These are phyloP conservation scores for Acanthococcus lagerstroemiae DNA, from an alignment of 2,888 invertebrate genomes.

Conservation along the genomic window DNA sequence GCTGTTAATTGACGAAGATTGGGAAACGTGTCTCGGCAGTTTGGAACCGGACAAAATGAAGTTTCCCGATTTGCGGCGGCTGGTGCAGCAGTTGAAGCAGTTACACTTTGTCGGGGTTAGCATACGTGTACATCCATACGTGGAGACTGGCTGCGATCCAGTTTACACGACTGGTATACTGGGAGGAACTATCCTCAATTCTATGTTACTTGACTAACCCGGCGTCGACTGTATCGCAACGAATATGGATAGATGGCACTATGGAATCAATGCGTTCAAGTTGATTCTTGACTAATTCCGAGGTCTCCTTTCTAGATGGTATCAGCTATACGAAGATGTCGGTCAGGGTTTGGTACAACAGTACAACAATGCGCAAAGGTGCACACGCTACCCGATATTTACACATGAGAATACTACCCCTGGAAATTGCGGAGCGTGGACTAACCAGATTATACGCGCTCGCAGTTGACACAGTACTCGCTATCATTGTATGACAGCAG, in stretches of 20 bases:
- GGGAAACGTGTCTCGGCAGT: conserved; percentile 80
- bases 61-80: conserved; percentile 55
- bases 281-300: conserved; percentile 75
- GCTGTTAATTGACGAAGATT: conserved; percentile 77
- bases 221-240: conserved; percentile 48
- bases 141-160: conserved; percentile 59
- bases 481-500: too few species aligned
- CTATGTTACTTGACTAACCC: conserved; percentile 65
- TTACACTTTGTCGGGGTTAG: conserved; percentile 66
- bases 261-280: conserved; percentile 63
- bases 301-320: conserved; percentile 55
- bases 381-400: conserved; percentile 49
- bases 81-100: conserved; percentile 48
- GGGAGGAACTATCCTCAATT: conserved; percentile 46
- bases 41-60: conserved; percentile 53
- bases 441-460: too few species aligned
- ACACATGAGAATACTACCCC: too few species aligned
- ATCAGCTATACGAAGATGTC: conserved; percentile 2
- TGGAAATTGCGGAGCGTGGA: too few species aligned
- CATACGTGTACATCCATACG: conserved; percentile 79
- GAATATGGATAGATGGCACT: conserved; percentile 46
- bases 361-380: conserved; percentile 47
- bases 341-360: conserved; percentile 40
- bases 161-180: conserved; percentile 50
- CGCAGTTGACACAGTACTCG: too few species aligned